These are phyloP conservation scores for Hydrotaea cyrtoneurina DNA, from an alignment of 2,888 invertebrate genomes.

Conservation along the genomic window DNA sequence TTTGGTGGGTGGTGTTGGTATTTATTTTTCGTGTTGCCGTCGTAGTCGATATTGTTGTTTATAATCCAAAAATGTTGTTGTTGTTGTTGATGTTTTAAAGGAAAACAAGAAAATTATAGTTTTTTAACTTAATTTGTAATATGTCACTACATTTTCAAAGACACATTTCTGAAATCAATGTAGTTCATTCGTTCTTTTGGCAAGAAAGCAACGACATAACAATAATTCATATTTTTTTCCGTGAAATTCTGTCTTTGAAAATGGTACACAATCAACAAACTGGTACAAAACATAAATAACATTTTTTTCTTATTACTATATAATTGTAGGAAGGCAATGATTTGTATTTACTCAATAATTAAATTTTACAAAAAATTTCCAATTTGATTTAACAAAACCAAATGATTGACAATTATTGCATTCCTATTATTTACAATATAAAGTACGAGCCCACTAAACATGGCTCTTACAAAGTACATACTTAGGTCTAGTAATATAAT, in stretches of 20 bases:
- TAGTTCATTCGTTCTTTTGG: background rate
- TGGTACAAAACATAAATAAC: background rate
- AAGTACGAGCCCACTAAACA: background rate
- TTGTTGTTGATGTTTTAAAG: background rate
- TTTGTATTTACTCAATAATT: background rate
- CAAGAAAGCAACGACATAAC: background rate
- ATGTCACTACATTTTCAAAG: background rate
- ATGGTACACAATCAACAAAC: background rate
- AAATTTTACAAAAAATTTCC: background rate
- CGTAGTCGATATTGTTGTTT: background rate
- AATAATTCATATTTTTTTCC: background rate
- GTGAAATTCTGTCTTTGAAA: constrained; percentile 22
- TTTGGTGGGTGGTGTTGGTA: background rate
- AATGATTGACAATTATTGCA: no score
- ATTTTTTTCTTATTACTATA: background rate
- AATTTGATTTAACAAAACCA: background rate
- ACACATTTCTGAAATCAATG: background rate
- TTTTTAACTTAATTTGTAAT: constrained; percentile 7
- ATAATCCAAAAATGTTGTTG: constrained; percentile 10
- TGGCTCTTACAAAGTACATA: background rate
- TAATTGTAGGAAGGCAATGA: background rate
- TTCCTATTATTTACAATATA: no score
- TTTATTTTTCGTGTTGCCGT: constrained; percentile 55
- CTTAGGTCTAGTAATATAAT: constrained; percentile 21
- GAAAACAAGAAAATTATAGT: constrained; percentile 10